Evolutionary conservation across 2,113 vertebrate genomes (phyloP).

Genomic region (Hydrolagus affinis): DNA sequence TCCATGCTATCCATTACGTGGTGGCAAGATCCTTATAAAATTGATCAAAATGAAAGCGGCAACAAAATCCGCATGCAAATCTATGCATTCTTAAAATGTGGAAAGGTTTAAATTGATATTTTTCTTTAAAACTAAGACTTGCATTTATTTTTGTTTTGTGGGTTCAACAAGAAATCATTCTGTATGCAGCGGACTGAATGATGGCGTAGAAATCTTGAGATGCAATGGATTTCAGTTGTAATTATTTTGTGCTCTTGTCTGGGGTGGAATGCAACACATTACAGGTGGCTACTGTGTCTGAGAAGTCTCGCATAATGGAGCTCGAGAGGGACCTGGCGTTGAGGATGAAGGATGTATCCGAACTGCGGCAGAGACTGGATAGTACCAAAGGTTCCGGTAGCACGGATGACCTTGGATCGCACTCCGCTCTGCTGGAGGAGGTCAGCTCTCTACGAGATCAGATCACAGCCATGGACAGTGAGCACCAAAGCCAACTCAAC

Average conservation of each 20-base stretch:
- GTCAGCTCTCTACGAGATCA: slow-evolving; percentile 72
- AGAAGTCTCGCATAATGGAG: slow-evolving; percentile 93
- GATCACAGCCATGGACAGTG: slow-evolving; percentile 55
- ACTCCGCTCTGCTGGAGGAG: slow-evolving; percentile 70
- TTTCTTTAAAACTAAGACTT: too few species aligned
- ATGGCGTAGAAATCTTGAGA: background rate
- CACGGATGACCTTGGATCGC: slow-evolving; percentile 53
- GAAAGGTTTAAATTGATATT: too few species aligned
- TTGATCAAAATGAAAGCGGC: too few species aligned
- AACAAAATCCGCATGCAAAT: too few species aligned
- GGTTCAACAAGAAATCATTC: too few species aligned
- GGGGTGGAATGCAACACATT: slow-evolving; percentile 37
- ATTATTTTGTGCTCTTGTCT: slow-evolving; percentile 35
- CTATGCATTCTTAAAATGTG: too few species aligned
- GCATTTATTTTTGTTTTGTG: too few species aligned
- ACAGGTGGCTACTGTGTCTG: slow-evolving; percentile 92
- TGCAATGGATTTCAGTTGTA: slow-evolving; percentile 24
- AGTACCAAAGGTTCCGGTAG: slow-evolving; percentile 58
- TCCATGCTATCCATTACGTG: too few species aligned
- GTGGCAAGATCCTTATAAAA: too few species aligned
- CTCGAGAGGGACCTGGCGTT: slow-evolving; percentile 78
- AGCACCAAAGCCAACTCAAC: slow-evolving; percentile 58
- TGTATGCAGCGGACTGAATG: too few species aligned
- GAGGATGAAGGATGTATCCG: slow-evolving; percentile 71
- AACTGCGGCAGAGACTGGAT: slow-evolving; percentile 71